Evolutionary conservation across 2,888 invertebrate genomes (phyloP).

Genomic region (Aporophyla nigra): DNA sequence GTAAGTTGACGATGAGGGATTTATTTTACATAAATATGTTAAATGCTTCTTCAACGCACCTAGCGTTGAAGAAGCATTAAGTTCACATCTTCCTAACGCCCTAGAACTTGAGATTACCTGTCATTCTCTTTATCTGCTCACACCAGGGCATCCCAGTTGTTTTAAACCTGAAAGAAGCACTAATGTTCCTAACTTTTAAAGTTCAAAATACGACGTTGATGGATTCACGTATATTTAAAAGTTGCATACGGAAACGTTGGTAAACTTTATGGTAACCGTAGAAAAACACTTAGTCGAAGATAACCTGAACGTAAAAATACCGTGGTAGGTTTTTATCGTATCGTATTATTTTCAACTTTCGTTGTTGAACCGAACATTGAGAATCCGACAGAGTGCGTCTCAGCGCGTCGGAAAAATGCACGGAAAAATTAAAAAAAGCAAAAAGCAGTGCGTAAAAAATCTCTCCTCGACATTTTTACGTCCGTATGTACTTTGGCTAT

Average conservation of each 20-base stretch:
- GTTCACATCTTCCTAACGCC: background rate
- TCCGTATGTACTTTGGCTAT: too few relatives aligned
- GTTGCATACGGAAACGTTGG: background rate
- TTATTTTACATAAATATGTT: background rate
- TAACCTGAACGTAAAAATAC: too few relatives aligned
- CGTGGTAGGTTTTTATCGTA: too few relatives aligned
- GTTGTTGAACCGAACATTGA: too few relatives aligned
- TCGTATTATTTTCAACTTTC: too few relatives aligned
- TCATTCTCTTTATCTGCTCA: background rate
- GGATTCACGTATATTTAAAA: conserved; percentile 26
- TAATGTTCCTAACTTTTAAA: background rate
- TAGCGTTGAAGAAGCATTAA: background rate
- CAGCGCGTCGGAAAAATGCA: too few relatives aligned
- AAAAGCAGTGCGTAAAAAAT: too few relatives aligned
- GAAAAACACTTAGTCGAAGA: background rate
- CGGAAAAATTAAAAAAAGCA: too few relatives aligned
- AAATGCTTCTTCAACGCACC: too few relatives aligned
- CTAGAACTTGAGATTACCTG: background rate
- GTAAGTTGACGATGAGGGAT: background rate
- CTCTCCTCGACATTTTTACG: too few relatives aligned
- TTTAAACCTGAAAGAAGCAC: conserved; percentile 17
- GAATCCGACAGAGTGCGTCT: too few relatives aligned
- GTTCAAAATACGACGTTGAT: conserved; percentile 34
- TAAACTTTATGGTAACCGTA: background rate
- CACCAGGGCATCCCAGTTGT: conserved; percentile 4